phyloP scores from a whole-genome alignment of 2,888 invertebrate species.

The Rambutsinella grinnellia region DNA sequence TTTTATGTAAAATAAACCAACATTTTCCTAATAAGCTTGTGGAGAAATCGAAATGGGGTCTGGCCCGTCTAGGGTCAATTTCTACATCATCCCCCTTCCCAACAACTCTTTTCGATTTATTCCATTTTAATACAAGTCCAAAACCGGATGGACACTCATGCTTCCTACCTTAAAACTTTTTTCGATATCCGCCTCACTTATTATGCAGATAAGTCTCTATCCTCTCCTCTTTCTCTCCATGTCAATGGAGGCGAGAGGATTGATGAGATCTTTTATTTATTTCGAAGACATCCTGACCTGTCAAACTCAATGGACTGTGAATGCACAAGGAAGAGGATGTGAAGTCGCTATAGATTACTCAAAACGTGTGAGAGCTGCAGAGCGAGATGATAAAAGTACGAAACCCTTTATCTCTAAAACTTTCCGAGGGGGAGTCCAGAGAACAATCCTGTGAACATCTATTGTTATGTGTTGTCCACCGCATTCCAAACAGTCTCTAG shows the following conservation, averaged over 20 bases:
- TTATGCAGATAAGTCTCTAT: no score
- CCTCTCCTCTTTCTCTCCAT: no score
- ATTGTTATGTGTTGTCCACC: constrained; percentile 47
- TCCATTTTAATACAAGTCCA: no score
- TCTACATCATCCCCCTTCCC: no score
- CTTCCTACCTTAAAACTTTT: no score
- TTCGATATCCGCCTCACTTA: no score
- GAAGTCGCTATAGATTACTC: constrained; percentile 66
- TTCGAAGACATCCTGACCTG: constrained; percentile 62
- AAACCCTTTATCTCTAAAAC: constrained; percentile 62
- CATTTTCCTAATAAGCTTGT: no score
- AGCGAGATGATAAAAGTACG: constrained; percentile 44
- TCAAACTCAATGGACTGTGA: constrained; percentile 63
- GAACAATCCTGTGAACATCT: constrained; percentile 21
- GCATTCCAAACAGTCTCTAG: constrained; percentile 38
- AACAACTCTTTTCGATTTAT: no score
- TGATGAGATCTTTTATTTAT: constrained; percentile 63
- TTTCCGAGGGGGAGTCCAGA: constrained; percentile 15
- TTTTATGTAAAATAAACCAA: no score
- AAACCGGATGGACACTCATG: no score
- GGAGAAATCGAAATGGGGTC: no score
- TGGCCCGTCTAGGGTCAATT: no score
- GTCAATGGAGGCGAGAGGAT: constrained; percentile 48
- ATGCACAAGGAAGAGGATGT: constrained; percentile 63
- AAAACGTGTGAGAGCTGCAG: constrained; percentile 63